Percentiles rank a stretch among this genome's conserved stretches.
phyloP scores from a whole-genome alignment of 2,888 invertebrate genomes.

The Tetragonisca angustula region DNA sequence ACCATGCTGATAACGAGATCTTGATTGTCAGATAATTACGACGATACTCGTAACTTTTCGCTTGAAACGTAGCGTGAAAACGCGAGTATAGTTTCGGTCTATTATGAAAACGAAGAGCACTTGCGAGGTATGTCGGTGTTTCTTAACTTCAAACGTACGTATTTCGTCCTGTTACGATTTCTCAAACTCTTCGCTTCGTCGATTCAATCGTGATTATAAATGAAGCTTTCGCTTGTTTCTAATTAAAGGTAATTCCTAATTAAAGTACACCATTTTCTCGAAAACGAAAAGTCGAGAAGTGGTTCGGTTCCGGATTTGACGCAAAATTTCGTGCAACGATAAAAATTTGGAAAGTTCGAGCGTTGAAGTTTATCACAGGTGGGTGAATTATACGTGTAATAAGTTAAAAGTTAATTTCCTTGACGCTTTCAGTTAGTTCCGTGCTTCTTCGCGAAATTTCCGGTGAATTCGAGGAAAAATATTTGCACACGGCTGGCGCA shows the following conservation, averaged over 20 bases:
- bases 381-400: too few relatives aligned
- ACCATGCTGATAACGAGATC: neutral
- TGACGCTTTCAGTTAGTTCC: too few relatives aligned
- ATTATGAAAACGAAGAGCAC: neutral
- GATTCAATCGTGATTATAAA: neutral
- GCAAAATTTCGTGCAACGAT: too few relatives aligned
- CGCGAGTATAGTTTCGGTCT: neutral
- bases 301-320: too few relatives aligned
- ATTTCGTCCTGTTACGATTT: neutral
- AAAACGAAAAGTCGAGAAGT: too few relatives aligned
- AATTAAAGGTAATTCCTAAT: neutral
- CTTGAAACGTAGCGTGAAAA: neutral
- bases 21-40: conserved; percentile 2
- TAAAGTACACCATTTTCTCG: too few relatives aligned
- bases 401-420: too few relatives aligned
- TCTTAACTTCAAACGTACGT: neutral
- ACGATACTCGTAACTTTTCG: neutral
- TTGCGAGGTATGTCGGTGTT: neutral
- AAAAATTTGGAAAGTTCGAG: too few relatives aligned
- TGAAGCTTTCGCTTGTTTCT: neutral
- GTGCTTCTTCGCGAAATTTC: too few relatives aligned
- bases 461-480: neutral
- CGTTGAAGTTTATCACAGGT: too few relatives aligned
- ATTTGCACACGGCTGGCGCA: neutral
- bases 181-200: neutral